Conservation (phyloP, 1,140 invertebrate species). For the Bombus sibiricus region DNA sequence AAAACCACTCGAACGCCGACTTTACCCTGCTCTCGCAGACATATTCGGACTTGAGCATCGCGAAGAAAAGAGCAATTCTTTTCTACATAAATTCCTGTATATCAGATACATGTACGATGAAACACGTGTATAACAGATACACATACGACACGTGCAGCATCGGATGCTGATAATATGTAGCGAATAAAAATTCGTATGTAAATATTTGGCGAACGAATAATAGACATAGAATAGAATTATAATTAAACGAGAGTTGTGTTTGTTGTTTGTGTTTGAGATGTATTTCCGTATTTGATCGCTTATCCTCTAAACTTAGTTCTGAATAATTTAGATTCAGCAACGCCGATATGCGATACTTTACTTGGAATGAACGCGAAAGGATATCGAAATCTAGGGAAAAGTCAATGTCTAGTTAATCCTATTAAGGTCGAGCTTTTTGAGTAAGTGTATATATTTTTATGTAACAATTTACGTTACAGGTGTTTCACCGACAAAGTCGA, state of each 20-base stretch:
- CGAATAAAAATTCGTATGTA: not conserved
- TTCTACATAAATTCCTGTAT: not conserved
- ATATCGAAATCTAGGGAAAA: not conserved
- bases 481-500: not conserved
- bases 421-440: not conserved
- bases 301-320: not conserved
- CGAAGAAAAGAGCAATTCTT: conserved; percentile 2
- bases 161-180: too few species aligned
- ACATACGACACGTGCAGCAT: not conserved
- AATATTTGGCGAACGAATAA: not conserved
- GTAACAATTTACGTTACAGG: conserved; percentile 5
- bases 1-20: conserved; percentile 31
- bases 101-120: not conserved
- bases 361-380: not conserved
- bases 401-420: not conserved
- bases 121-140: not conserved
- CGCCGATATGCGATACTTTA: too few species aligned
- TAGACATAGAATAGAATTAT: not conserved
- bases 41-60: conserved; percentile 9
- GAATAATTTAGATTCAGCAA: not conserved
- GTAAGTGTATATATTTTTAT: not conserved
- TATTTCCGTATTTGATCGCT: not conserved
- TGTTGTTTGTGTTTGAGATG: not conserved
- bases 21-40: conserved; percentile 5
- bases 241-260: not conserved